Conservation (phyloP, 2,113 vertebrate species). For the Calypte anna region DNA sequence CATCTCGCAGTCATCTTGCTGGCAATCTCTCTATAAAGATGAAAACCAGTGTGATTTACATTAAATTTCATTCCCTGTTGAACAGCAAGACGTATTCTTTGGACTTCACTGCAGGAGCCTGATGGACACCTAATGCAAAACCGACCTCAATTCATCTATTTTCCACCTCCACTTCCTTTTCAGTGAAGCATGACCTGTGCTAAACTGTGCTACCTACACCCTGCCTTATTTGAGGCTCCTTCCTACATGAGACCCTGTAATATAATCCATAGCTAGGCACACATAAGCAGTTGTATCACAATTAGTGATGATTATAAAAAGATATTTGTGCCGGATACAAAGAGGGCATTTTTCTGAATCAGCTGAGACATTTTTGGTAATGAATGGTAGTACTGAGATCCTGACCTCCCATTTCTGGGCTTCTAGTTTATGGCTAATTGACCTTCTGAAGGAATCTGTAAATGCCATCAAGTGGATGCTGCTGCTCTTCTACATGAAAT, state of each 20-base stretch:
- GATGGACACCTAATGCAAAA: neutral
- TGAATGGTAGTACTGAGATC: slow-evolving; percentile 16
- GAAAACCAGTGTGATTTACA: neutral
- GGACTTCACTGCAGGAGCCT: neutral
- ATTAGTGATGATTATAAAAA: neutral
- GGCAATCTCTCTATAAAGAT: neutral
- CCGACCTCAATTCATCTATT: neutral
- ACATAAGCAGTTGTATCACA: neutral
- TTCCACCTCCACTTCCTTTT: slow-evolving; percentile 4
- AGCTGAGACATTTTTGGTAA: neutral
- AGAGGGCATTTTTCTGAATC: neutral
- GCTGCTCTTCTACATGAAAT: neutral
- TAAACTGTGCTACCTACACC: slow-evolving; percentile 15
- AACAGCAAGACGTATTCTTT: neutral
- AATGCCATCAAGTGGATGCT: neutral
- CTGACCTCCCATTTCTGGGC: neutral
- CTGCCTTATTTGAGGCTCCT: neutral
- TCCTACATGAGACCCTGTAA: neutral
- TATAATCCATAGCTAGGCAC: neutral
- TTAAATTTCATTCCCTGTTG: neutral
- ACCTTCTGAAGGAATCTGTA: neutral
- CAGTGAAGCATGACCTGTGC: neutral
- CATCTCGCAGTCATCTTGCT: neutral
- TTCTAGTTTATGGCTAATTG: neutral
- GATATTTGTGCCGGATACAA: neutral